Percentiles rank a stretch among this genome's conserved stretches.
These are phyloP conservation scores for Orgyia antiqua DNA, from an alignment of 2,888 invertebrate species.

Conservation along the genomic window DNA sequence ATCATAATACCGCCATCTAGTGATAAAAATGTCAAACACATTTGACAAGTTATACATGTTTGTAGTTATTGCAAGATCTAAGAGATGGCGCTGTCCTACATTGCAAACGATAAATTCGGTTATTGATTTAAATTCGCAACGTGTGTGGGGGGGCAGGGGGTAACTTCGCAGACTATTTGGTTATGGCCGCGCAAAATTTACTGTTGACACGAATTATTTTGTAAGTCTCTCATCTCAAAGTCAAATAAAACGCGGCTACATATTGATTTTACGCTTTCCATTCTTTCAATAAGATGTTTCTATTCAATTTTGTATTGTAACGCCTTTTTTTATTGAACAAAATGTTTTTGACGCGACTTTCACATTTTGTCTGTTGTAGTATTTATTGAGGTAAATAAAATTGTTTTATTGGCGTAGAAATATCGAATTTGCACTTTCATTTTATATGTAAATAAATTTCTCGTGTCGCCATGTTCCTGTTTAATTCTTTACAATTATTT, in stretches of 20 bases:
- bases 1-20: slow-evolving; percentile 24
- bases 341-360: neutral
- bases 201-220: slow-evolving; percentile 22
- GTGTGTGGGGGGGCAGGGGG: slow-evolving; percentile 5
- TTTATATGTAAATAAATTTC: too few species aligned
- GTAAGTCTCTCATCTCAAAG: slow-evolving; percentile 10
- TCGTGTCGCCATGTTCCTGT: too few species aligned
- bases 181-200: slow-evolving; percentile 21
- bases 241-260: slow-evolving; percentile 5
- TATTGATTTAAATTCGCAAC: slow-evolving; percentile 21
- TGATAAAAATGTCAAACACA: slow-evolving; percentile 8
- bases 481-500: too few species aligned
- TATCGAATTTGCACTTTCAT: too few species aligned
- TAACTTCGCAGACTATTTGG: slow-evolving; percentile 13
- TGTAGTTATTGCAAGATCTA: slow-evolving; percentile 11
- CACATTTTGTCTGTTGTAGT: neutral
- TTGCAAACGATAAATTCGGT: slow-evolving; percentile 10
- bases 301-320: slow-evolving; percentile 2
- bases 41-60: slow-evolving; percentile 1
- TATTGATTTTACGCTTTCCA: slow-evolving; percentile 14
- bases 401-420: too few species aligned
- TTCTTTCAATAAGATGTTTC: neutral
- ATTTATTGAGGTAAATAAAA: too few species aligned
- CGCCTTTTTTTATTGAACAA: neutral
- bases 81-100: slow-evolving; percentile 22